Evolutionary conservation across 2,888 invertebrate species (phyloP), one percentile per base, ranked within the genome.

Genomic region (Diloba caeruleocephala): DNA sequence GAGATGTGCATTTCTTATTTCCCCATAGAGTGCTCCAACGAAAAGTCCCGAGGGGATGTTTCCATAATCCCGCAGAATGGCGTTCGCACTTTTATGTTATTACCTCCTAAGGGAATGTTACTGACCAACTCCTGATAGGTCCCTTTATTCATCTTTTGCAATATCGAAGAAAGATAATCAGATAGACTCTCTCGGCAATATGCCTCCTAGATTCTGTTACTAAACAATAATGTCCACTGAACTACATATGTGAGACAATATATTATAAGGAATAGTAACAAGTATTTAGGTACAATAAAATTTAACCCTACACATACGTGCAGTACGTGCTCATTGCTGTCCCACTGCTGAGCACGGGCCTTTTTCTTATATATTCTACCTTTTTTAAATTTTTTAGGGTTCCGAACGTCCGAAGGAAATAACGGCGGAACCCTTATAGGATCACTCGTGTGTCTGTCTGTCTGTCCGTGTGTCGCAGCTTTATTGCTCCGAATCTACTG

Each of bases 61-160:
- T 53, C 61, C 63, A 61, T 61, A 61, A 61, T 68, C 68, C 61
- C 61, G 43, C 43, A 56, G 49, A 49, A 67, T 67, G 60, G 53
- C 53, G 37, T 51, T 39, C 26, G 26, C 34, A 21, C 53, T 52
- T 15, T 60, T 42, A 67, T 67, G 60, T 67, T 51, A 60, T 52
- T 25, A 23, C 15, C 19, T 43, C 62, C 42, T 23, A 5, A 14
- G 60, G 60, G 60, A 52, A 39, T 43, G 21, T 6, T 41, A 36
- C 41, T 60, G 60, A 67, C 60, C 60, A 61, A 19, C 12, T 42
- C 42, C 32, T 34, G 12, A 25, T 17, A n/a, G 25, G 14, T 60
- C 42, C 61, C 59, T 36, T 58, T 32, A n/a, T 12, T 12, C 3
- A 2, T 9, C 10, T 13, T 33, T n/a, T n/a, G 7, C 2, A 0